Percentiles rank a stretch among this genome's conserved stretches.
These are phyloP conservation scores for Thumatha senex DNA, from an alignment of 2,888 invertebrate species.

Conservation along the genomic window DNA sequence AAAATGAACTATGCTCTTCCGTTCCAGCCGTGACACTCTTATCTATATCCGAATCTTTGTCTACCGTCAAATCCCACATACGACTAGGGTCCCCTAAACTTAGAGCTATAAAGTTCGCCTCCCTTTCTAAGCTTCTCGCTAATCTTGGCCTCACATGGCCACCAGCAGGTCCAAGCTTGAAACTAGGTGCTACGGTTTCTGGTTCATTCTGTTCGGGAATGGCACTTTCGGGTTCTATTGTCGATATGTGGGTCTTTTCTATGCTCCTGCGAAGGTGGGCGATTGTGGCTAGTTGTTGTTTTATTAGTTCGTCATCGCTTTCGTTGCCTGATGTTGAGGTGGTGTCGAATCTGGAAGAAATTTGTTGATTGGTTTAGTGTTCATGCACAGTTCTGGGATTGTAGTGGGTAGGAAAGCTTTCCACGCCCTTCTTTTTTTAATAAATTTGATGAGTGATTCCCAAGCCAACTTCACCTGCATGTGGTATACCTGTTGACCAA, in stretches of 20 bases:
- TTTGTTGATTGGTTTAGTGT: not conserved
- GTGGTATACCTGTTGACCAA: too few species aligned
- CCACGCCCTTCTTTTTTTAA: too few species aligned
- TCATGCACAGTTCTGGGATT: too few species aligned
- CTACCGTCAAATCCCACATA: slow-evolving; percentile 71
- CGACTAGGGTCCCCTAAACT: slow-evolving; percentile 73
- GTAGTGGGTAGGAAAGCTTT: too few species aligned
- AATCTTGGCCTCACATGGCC: slow-evolving; percentile 70
- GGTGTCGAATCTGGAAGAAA: slow-evolving; percentile 74
- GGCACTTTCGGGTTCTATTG: slow-evolving; percentile 62
- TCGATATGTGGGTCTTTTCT: slow-evolving; percentile 75
- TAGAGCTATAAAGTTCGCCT: slow-evolving; percentile 65
- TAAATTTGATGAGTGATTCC: too few species aligned
- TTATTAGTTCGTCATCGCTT: slow-evolving; percentile 84
- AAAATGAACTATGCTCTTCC: slow-evolving; percentile 91
- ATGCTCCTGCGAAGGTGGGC: slow-evolving; percentile 72
- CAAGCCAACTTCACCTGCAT: too few species aligned
- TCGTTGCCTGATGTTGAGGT: slow-evolving; percentile 86
- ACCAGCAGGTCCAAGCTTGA: slow-evolving; percentile 85
- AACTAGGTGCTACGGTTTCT: slow-evolving; percentile 82
- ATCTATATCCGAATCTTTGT: slow-evolving; percentile 79
- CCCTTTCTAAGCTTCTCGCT: slow-evolving; percentile 66
- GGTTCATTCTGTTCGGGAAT: slow-evolving; percentile 68
- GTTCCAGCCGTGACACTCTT: slow-evolving; percentile 85
- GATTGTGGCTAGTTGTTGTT: slow-evolving; percentile 66